These are phyloP conservation scores for Podarcis muralis DNA, from an alignment of 2,113 vertebrate species.

Conservation along the genomic window DNA sequence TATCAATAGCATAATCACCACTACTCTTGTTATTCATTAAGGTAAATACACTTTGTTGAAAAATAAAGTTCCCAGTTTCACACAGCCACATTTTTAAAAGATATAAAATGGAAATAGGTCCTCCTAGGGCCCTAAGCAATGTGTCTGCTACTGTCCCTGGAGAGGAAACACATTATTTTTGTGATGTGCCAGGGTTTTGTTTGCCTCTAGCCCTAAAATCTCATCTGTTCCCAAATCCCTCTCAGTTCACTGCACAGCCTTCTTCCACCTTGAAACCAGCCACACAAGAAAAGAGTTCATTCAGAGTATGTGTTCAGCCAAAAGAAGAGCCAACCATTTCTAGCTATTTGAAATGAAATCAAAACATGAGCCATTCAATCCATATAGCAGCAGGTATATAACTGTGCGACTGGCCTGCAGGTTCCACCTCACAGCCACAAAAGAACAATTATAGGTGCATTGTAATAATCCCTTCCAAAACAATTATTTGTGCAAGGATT, in stretches of 20 bases:
- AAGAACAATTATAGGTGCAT: not conserved
- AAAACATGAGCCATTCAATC: not conserved
- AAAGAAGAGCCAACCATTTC: not conserved
- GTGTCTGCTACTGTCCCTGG: not conserved
- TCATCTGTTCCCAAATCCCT: slow-evolving; percentile 24
- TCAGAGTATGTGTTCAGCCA: not conserved
- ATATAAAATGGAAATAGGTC: not conserved
- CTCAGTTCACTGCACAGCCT: not conserved
- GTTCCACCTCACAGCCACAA: not conserved
- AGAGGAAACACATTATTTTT: not conserved
- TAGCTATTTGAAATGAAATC: not conserved
- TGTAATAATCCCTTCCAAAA: not conserved
- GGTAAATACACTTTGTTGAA: not conserved
- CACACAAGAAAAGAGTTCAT: slow-evolving; percentile 5
- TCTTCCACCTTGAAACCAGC: slow-evolving; percentile 15
- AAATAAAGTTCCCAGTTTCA: not conserved
- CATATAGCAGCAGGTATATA: not conserved
- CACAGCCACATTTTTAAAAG: not conserved
- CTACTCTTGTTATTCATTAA: not conserved
- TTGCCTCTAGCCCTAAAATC: slow-evolving; percentile 8
- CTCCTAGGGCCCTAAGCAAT: not conserved
- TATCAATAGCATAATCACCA: not conserved
- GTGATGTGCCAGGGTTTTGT: not conserved
- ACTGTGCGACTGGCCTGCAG: not conserved
- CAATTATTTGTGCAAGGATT: not conserved